Base-by-base conservation (phyloP, 2,888 invertebrate genomes). In the Megalurothrips usitatus region DNA sequence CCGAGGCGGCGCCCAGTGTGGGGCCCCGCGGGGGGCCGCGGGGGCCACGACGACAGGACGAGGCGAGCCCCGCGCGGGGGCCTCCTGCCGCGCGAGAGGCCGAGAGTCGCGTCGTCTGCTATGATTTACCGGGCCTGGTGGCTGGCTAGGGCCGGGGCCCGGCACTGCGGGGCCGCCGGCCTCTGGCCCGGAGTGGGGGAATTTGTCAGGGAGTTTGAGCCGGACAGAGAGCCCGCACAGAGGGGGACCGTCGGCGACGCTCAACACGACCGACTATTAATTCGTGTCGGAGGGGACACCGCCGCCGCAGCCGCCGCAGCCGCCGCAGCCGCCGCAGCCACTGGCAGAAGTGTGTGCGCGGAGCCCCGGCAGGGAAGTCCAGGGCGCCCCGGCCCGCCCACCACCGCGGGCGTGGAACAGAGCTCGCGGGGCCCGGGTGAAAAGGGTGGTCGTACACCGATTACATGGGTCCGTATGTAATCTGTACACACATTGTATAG, bases 201-300 rank as follows among this genome's bases (percentile, higher is more conserved):
- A 75, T 75, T 75, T 75, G 68, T 75, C 68, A 75, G 23, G 12
- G 68, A 58, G 58, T 58, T 43, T 58, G 58, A 58, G 58, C 58
- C 58, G 80, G 75, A 80, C 75, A n/a, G n/a, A n/a, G n/a, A n/a
- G n/a, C n/a, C n/a, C n/a, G 34, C 34, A 43, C 34, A 43, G 43
- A 68, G 63, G 63, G 75, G 43, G 19, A 26, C 8, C n/a, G 47
- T 12, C 23, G 80, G 75, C 12, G 75, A 63, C 47, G 75, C 34
- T 80, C 75, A 78, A 75, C 49, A 80, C 48, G 75, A 43, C 78
- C 75, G 78, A 47, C 49, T 68, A 75, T 48, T 49, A 68, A 28
- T 49, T 80, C 49, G 75, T 78, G 78, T 48, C 78, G 79, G 81
- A 43, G 78, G 26, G 79, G 58, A 58, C 58, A 58, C 58, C 34